These are phyloP conservation scores for Leptoclinus maculatus DNA, from an alignment of 2,797 vertebrate genomes.

Conservation along the genomic window DNA sequence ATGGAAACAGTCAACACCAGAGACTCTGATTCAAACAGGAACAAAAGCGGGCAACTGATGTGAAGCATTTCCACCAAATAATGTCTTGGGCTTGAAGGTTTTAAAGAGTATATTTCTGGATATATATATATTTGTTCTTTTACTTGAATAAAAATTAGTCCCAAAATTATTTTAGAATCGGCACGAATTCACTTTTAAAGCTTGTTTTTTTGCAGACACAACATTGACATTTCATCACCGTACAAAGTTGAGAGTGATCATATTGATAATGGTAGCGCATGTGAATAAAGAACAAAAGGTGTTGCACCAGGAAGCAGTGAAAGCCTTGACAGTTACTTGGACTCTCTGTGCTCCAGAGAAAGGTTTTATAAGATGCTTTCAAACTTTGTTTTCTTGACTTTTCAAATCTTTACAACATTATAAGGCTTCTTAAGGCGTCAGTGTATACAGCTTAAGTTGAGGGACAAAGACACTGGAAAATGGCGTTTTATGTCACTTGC, in stretches of 20 bases:
- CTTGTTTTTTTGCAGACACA: neutral
- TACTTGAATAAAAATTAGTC: neutral
- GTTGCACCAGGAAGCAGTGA: neutral
- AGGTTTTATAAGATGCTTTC: neutral
- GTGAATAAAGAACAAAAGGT: neutral
- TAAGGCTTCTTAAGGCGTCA: neutral
- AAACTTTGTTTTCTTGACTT: neutral
- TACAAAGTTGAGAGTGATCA: neutral
- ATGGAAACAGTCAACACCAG: conserved; percentile 35
- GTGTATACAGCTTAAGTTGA: neutral
- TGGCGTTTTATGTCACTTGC: neutral
- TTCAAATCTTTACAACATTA: neutral
- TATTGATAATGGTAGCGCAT: neutral
- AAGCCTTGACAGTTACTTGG: neutral
- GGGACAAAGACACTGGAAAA: neutral
- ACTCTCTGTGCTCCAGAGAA: neutral
- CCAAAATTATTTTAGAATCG: neutral
- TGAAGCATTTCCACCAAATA: conserved; percentile 6
- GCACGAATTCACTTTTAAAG: neutral
- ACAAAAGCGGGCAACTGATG: conserved; percentile 25
- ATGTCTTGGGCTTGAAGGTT: neutral
- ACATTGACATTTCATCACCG: neutral
- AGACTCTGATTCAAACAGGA: conserved; percentile 10
- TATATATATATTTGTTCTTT: neutral
- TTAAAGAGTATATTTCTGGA: neutral